Conservation (phyloP, 1,140 invertebrate genomes). For the Oryctes rhinoceros region DNA sequence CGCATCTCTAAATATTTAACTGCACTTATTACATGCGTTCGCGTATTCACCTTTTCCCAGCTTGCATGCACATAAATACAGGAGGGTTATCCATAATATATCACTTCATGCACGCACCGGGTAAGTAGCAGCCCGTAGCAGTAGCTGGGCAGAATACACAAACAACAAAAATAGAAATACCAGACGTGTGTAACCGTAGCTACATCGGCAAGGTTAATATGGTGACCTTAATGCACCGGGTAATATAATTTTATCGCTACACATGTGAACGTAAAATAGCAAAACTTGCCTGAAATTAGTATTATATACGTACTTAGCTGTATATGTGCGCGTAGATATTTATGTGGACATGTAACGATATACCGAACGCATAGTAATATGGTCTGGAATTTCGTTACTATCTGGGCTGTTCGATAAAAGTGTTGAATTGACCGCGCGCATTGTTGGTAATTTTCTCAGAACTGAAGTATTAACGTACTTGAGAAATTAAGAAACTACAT, state of each 20-base stretch:
- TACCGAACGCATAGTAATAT: too few species aligned
- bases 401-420: too few species aligned
- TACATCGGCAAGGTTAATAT: constrained; percentile 34
- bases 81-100: constrained; percentile 29
- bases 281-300: constrained; percentile 13
- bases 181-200: constrained; percentile 25
- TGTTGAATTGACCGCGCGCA: too few species aligned
- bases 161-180: constrained; percentile 35
- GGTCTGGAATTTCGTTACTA: too few species aligned
- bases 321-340: neutral
- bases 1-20: too few species aligned
- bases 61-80: neutral
- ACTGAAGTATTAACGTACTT: too few species aligned
- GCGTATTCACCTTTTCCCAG: neutral
- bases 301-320: neutral
- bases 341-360: too few species aligned
- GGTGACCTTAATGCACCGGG: constrained; percentile 1
- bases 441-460: too few species aligned
- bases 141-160: neutral
- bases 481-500: too few species aligned
- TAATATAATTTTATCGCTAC: constrained; percentile 32
- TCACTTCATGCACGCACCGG: neutral
- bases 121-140: neutral
- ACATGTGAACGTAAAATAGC: constrained; percentile 1
- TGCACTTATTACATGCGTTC: too few species aligned